Evolutionary conservation across 2,113 vertebrate species (phyloP).

Genomic region (Taurulus bubalis): DNA sequence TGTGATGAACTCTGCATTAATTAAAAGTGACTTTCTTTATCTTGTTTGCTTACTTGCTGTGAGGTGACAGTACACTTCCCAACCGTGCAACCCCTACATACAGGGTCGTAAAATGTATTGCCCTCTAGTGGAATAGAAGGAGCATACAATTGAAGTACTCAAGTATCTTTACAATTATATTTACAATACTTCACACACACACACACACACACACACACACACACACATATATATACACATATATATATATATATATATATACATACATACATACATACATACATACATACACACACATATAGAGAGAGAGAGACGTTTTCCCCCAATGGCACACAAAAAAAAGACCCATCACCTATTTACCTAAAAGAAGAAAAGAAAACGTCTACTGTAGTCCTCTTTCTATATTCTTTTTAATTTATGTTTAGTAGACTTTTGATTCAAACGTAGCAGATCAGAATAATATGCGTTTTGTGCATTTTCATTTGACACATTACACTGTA

Average conservation of each 20-base stretch:
- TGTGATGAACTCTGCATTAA: too few relatives aligned
- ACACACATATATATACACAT: too few relatives aligned
- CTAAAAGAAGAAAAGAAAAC: neutral
- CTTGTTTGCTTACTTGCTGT: too few relatives aligned
- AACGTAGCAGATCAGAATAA: neutral
- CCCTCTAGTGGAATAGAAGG: neutral
- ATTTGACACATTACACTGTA: constrained; percentile 38
- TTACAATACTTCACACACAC: neutral
- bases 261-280: too few relatives aligned
- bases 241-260: too few relatives aligned
- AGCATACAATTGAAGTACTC: neutral
- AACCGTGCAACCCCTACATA: too few relatives aligned
- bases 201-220: too few relatives aligned
- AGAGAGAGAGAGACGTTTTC: too few relatives aligned
- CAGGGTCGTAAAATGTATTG: neutral
- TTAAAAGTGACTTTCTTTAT: too few relatives aligned
- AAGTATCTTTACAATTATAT: neutral
- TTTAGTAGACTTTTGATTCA: neutral
- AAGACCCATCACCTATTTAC: neutral
- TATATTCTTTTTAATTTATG: neutral
- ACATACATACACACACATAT: too few relatives aligned
- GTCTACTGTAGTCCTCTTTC: neutral
- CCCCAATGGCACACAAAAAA: neutral
- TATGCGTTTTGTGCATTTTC: neutral
- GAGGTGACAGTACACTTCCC: too few relatives aligned